Base-by-base conservation (phyloP, 2,888 invertebrate species). In the Theretra japonica region DNA sequence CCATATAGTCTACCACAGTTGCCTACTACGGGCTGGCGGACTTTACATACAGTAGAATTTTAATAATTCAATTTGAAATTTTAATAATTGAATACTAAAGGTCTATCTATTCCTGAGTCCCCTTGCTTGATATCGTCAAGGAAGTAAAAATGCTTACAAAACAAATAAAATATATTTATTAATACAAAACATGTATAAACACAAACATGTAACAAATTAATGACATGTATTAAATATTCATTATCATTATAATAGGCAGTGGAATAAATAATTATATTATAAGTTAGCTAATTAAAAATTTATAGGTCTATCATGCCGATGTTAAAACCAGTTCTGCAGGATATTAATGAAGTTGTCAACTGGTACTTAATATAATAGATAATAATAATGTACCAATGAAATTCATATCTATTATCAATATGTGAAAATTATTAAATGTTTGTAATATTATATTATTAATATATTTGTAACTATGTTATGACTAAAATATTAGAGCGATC, bases 281-380 rank as follows among this genome's bases (percentile, higher is more conserved):
- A 11, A 21, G 11, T 65, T 23, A 65, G 41, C 41, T 65, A 41
- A 65, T 65, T 48, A 65, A 11, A 62, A 28, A 21, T 21, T 62
- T 62, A 33, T 33, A 65, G 62, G 41, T 65, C 21, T 65, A 41
- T 65, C 23, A 41, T 21, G 11, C 8, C 28, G 60, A 60, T 30
- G 21, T 62, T 41, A 21, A 33, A 62, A 30, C 60, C 30, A 11
- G 41, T 62, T 62, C 4, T 62, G 11, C 41, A 62, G 41, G 21
- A 62, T 21, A 62, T 5, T 62, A 62, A 62, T 62, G 1, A 21
- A 41, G 41, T 62, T 41, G 41, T 62, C 41, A 62, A 62, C 41
- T 8, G n/a, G 25, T 60, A 33, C 33, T 33, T 23, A n/a, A n/a
- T n/a, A n/a, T n/a, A n/a, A n/a, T n/a, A 28, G 15, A 59, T 28